Evolutionary conservation across 2,113 vertebrate genomes (phyloP).

Genomic region (Crotalus viridis): DNA sequence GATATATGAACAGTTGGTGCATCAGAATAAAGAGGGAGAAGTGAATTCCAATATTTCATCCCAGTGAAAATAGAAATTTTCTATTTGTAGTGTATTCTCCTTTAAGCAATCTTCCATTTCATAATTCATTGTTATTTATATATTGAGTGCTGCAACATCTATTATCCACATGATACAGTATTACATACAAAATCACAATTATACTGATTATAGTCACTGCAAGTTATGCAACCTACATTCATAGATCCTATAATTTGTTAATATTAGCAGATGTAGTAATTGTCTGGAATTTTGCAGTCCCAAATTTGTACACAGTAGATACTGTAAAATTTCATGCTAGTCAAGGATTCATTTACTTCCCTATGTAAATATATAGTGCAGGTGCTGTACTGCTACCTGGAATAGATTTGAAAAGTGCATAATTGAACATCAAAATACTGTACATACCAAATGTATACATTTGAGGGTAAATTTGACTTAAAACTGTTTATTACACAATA

Average conservation of each 20-base stretch:
- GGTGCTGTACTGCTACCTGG: background rate
- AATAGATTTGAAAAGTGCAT: background rate
- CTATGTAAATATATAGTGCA: background rate
- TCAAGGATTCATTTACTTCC: background rate
- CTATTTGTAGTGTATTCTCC: background rate
- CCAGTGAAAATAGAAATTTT: background rate
- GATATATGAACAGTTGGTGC: background rate
- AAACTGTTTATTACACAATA: background rate
- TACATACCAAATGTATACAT: background rate
- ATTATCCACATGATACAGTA: background rate
- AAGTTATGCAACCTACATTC: background rate
- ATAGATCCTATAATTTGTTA: background rate
- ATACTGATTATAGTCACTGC: background rate
- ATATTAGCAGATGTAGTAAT: background rate
- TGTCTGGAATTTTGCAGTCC: background rate
- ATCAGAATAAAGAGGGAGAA: background rate
- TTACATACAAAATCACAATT: background rate
- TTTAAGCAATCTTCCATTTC: background rate
- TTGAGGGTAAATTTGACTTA: background rate
- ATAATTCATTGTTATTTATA: background rate
- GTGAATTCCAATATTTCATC: background rate
- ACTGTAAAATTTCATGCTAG: background rate
- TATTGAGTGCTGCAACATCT: background rate
- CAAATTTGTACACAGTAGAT: background rate
- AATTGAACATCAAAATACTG: background rate